These are phyloP conservation scores for Aporrectodea caliginosa DNA, from an alignment of 1,140 invertebrate genomes.

Conservation along the genomic window DNA sequence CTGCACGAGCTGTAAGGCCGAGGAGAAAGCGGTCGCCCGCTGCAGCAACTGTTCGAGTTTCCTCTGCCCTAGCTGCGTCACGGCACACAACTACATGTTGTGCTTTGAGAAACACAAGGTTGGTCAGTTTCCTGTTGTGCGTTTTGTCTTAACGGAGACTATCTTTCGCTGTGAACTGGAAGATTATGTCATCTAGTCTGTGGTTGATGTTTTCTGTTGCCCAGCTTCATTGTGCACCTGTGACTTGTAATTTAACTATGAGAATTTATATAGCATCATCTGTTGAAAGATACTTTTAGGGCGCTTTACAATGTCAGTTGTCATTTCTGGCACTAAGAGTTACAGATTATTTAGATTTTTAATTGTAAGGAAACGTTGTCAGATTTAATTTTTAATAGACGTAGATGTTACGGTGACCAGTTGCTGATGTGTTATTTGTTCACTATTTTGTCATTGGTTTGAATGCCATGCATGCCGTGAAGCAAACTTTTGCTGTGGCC, in stretches of 20 bases:
- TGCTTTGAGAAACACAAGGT: conserved; percentile 82
- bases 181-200: neutral
- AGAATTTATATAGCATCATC: neutral
- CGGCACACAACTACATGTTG: conserved; percentile 85
- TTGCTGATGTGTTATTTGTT: too few relatives aligned
- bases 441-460: too few relatives aligned
- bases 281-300: neutral
- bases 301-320: neutral
- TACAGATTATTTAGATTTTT: too few relatives aligned
- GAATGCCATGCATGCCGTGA: too few relatives aligned
- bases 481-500: too few relatives aligned
- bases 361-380: too few relatives aligned
- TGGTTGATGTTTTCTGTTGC: neutral
- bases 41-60: conserved; percentile 91
- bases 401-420: too few relatives aligned
- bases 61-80: conserved; percentile 85
- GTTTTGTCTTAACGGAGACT: too few relatives aligned
- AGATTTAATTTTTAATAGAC: too few relatives aligned
- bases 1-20: conserved; percentile 82
- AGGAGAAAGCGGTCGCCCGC: conserved; percentile 82
- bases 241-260: neutral
- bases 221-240: neutral
- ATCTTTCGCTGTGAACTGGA: too few relatives aligned
- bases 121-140: too few relatives aligned
- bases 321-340: too few relatives aligned